Percentiles rank a stretch among this genome's conserved stretches.
These are phyloP conservation scores for Fopius arisanus DNA, from an alignment of 1,140 invertebrate species.

Conservation along the genomic window DNA sequence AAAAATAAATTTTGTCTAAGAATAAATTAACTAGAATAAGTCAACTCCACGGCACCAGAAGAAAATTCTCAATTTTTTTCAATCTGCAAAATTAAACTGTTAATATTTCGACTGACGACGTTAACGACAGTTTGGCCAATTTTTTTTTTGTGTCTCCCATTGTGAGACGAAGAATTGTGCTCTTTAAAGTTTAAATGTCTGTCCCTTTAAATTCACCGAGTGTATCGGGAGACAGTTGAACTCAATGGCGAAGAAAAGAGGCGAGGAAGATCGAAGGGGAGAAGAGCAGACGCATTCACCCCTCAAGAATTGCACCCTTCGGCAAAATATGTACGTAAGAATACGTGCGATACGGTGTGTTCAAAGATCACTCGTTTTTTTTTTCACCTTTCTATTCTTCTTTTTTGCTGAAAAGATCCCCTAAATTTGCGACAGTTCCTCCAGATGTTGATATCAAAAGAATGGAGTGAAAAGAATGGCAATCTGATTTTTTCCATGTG, in stretches of 20 bases:
- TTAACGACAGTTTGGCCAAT: background rate
- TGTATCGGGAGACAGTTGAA: conserved; percentile 12
- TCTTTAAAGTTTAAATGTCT: conserved; percentile 41
- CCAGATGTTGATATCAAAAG: background rate
- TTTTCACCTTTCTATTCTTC: conserved; percentile 13
- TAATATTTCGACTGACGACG: background rate
- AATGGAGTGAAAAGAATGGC: background rate
- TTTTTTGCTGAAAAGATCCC: conserved; percentile 26
- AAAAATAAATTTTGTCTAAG: no score
- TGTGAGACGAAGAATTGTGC: conserved; percentile 7
- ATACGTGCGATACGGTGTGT: background rate
- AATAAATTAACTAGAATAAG: no score
- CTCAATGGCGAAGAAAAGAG: conserved; percentile 23
- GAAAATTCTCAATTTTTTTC: background rate
- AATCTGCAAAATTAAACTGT: background rate
- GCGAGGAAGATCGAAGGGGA: conserved; percentile 14
- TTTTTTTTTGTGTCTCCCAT: background rate
- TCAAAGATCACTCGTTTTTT: conserved; percentile 14
- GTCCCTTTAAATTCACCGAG: background rate
- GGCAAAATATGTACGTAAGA: background rate
- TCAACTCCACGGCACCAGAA: no score
- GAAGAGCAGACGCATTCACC: background rate
- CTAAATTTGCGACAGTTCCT: conserved; percentile 18
- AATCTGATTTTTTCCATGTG: background rate
- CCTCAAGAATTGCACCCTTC: background rate